phyloP scores from a whole-genome alignment of 2,113 vertebrate species.

The Seriola rivoliana region DNA sequence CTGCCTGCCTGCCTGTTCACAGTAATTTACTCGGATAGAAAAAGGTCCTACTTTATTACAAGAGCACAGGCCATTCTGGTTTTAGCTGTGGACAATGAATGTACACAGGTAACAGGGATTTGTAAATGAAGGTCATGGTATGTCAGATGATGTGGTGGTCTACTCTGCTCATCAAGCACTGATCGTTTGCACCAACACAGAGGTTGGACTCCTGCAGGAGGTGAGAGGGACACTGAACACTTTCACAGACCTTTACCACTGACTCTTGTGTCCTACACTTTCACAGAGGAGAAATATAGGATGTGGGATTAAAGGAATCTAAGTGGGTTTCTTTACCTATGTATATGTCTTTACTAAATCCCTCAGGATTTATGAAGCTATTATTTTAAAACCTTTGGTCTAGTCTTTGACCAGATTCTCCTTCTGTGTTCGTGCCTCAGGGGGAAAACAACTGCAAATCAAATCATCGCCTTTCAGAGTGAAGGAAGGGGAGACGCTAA shows the following conservation, averaged over 20 bases:
- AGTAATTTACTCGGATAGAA: too few species aligned
- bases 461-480: background rate
- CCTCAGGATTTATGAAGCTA: background rate
- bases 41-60: too few species aligned
- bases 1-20: too few species aligned
- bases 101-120: background rate
- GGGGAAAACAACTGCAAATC: slow-evolving; percentile 5
- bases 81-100: background rate
- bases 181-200: too few species aligned
- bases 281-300: background rate
- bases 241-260: background rate
- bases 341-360: background rate
- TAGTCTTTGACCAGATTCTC: background rate
- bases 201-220: too few species aligned
- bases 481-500: background rate
- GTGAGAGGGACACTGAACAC: too few species aligned
- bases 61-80: too few species aligned
- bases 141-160: too few species aligned
- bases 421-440: background rate
- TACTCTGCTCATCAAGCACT: too few species aligned
- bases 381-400: background rate
- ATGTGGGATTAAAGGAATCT: background rate
- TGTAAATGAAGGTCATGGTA: background rate
- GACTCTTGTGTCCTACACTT: background rate
- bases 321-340: background rate